phyloP scores from a whole-genome alignment of 2,113 vertebrate species.

The Siniperca knerii region DNA sequence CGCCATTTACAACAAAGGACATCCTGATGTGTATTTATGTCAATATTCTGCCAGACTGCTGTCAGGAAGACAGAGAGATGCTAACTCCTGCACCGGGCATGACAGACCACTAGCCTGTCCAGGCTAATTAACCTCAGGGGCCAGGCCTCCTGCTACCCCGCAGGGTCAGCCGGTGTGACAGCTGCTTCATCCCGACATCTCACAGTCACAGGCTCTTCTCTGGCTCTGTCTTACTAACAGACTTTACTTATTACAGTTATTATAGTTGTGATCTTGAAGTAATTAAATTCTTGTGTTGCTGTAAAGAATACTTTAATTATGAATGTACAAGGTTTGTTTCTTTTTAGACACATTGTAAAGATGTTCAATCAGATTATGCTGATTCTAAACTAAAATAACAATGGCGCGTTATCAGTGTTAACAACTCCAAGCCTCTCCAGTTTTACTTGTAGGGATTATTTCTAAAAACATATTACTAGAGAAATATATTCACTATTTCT shows the following conservation, averaged over 20 bases:
- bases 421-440: not conserved
- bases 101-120: conserved; percentile 75
- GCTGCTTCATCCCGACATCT: conserved; percentile 61
- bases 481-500: not conserved
- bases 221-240: not conserved
- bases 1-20: conserved; percentile 74
- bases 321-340: not conserved
- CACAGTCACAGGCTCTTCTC: conserved; percentile 25
- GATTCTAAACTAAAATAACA: not conserved
- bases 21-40: conserved; percentile 79
- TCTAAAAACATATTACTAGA: not conserved
- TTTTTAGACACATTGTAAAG: not conserved
- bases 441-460: not conserved
- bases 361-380: not conserved
- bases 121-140: conserved; percentile 81
- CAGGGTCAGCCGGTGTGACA: conserved; percentile 67
- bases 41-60: conserved; percentile 76
- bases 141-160: conserved; percentile 75
- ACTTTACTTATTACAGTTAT: not conserved
- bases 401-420: not conserved
- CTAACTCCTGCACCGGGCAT: conserved; percentile 57
- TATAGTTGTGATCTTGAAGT: not conserved
- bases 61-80: conserved; percentile 66
- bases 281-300: not conserved
- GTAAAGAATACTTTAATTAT: not conserved